Evolutionary conservation across 2,797 vertebrate genomes (phyloP).

Genomic region (Notolepis coatsorum): DNA sequence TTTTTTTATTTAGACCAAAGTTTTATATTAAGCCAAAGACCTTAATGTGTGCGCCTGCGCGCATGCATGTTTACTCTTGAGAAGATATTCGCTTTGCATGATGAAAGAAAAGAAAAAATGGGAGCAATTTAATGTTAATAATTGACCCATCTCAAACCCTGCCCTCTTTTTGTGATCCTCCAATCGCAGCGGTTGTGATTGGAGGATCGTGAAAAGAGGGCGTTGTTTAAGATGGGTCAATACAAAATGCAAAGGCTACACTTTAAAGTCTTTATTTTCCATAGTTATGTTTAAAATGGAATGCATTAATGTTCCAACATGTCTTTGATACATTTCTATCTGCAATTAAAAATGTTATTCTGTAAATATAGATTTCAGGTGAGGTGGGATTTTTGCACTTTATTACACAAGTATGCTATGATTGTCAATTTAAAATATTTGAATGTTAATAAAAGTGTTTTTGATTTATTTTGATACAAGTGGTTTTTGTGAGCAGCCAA

Average conservation of each 20-base stretch:
- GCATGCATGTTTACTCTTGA: conserved; percentile 11
- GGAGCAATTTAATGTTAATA: conserved; percentile 3
- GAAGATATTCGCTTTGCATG: conserved; percentile 37
- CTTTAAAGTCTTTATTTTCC: conserved; percentile 34
- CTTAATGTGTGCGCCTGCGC: neutral
- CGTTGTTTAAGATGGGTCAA: no score
- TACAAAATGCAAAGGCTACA: neutral
- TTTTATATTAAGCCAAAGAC: conserved; percentile 60
- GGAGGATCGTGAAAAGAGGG: no score
- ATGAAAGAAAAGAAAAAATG: conserved; percentile 7
- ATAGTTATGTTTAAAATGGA: conserved; percentile 46
- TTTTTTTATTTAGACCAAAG: conserved; percentile 8
- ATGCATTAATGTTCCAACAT: conserved; percentile 24
- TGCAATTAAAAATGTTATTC: conserved; percentile 36
- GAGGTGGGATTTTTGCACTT: conserved; percentile 64
- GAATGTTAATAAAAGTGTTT: conserved; percentile 49
- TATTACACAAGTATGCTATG: conserved; percentile 33
- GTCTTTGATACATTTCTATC: conserved; percentile 48
- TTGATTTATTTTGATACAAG: conserved; percentile 46
- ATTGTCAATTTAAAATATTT: conserved; percentile 43
- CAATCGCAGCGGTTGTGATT: no score
- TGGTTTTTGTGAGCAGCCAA: conserved; percentile 46
- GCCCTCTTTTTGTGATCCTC: no score
- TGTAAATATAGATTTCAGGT: conserved; percentile 48
- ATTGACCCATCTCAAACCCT: no score